Evolutionary conservation across 2,888 invertebrate species (phyloP).

Genomic region (Ophion slaviceki): DNA sequence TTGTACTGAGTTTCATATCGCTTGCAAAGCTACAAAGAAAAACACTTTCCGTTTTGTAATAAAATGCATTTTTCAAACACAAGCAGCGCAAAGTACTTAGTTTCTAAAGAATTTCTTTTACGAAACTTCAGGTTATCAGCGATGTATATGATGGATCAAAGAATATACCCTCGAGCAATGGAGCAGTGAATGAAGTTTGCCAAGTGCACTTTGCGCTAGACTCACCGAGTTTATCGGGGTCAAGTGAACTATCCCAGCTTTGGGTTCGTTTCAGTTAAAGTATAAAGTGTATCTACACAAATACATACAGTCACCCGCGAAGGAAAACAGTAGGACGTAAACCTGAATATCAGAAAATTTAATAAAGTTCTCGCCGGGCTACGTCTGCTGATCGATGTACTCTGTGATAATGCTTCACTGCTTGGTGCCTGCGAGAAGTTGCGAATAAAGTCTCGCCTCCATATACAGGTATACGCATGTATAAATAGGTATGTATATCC

Average conservation of each 20-base stretch:
- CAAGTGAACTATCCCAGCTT: not conserved
- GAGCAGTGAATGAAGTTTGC: not conserved
- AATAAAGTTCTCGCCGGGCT: constrained; percentile 59
- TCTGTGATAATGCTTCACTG: constrained; percentile 49
- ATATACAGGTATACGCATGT: not conserved
- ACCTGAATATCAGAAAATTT: constrained; percentile 52
- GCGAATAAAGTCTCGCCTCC: constrained; percentile 9
- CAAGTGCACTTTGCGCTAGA: not conserved
- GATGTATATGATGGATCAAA: not conserved
- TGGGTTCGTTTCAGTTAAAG: not conserved
- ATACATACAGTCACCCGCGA: not conserved
- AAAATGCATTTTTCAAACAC: not conserved
- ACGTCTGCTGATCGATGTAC: constrained; percentile 62
- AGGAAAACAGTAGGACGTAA: constrained; percentile 14
- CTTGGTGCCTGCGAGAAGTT: constrained; percentile 14
- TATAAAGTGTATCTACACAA: not conserved
- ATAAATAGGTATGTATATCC: not conserved
- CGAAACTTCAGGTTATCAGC: not conserved
- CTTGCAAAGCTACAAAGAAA: no score
- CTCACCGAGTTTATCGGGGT: not conserved
- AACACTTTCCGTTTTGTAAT: no score
- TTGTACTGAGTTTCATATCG: not conserved
- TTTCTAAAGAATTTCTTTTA: not conserved
- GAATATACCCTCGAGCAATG: not conserved
- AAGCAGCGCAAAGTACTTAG: not conserved